Conservation (phyloP, 2,113 vertebrate species). For the Hippocampus barbouri region DNA sequence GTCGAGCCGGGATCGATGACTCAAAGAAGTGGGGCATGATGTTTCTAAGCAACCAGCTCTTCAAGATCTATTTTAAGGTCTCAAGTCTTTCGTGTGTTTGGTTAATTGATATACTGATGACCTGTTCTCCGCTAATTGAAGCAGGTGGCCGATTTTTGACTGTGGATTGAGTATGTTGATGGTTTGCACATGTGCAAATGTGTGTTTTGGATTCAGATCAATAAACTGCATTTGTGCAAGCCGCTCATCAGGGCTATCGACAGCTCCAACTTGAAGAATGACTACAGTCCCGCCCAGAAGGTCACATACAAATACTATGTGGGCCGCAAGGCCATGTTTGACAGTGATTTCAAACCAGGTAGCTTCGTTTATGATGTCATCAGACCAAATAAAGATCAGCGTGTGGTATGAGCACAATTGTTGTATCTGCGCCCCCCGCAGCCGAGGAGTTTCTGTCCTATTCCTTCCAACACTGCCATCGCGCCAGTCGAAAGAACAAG, state of each 20-base stretch:
- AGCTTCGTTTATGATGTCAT: neutral
- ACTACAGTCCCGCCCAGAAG: slow-evolving; percentile 89
- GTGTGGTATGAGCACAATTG: neutral
- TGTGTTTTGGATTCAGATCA: slow-evolving; percentile 76
- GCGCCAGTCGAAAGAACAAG: slow-evolving; percentile 94
- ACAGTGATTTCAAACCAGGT: slow-evolving; percentile 95
- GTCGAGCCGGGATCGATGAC: slow-evolving; percentile 93
- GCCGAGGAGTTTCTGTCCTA: slow-evolving; percentile 93
- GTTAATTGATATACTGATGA: neutral
- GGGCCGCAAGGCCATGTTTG: slow-evolving; percentile 97
- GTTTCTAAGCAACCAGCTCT: slow-evolving; percentile 95
- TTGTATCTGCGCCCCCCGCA: slow-evolving; percentile 37
- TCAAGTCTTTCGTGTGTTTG: neutral
- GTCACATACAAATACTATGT: slow-evolving; percentile 96
- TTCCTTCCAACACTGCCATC: slow-evolving; percentile 90
- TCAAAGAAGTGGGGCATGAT: slow-evolving; percentile 99
- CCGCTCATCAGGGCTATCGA: slow-evolving; percentile 96
- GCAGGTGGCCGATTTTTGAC: neutral
- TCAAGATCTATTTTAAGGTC: slow-evolving; percentile 99
- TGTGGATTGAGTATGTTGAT: neutral
- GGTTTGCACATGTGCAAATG: neutral
- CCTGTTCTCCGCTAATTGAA: neutral
- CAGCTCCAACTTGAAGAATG: slow-evolving; percentile 93
- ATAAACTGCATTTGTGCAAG: slow-evolving; percentile 95
- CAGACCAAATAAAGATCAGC: neutral